phyloP scores from a whole-genome alignment of 2,797 vertebrate species.

The Emys orbicularis region DNA sequence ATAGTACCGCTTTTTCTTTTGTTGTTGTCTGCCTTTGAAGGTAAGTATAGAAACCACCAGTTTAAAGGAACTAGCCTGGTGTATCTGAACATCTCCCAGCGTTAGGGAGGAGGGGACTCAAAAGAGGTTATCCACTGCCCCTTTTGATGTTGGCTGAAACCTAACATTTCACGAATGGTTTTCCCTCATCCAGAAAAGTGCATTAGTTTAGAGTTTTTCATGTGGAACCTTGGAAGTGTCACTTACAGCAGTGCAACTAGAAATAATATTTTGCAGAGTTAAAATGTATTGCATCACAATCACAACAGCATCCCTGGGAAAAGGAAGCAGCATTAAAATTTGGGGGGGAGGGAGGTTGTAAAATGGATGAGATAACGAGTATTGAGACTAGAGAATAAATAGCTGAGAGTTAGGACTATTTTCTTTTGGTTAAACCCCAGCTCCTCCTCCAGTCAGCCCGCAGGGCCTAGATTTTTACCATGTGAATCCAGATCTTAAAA shows the following conservation, averaged over 20 bases:
- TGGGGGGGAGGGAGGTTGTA: not conserved
- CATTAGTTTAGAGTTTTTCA: rapidly evolving
- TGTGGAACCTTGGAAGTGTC: rapidly evolving
- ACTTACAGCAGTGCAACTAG: rapidly evolving
- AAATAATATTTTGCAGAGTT: not conserved
- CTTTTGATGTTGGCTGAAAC: not conserved
- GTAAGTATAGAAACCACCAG: not conserved
- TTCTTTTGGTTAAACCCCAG: slow-evolving; percentile 2
- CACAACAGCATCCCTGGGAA: not conserved
- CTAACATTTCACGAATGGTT: not conserved
- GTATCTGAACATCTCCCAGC: not conserved
- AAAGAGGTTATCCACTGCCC: not conserved
- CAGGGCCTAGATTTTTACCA: not conserved
- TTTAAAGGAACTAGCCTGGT: not conserved
- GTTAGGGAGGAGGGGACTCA: not conserved
- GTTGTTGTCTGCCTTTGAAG: not conserved
- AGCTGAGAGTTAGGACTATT: not conserved
- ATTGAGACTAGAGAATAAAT: not conserved
- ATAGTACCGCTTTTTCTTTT: not conserved
- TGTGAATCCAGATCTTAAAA: not conserved
- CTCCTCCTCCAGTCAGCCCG: not conserved
- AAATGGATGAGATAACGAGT: not conserved
- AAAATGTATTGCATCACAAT: not conserved
- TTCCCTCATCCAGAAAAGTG: not conserved
- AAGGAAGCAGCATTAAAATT: rapidly evolving